Percentiles rank a stretch among this genome's conserved stretches.
phyloP scores from a whole-genome alignment of 2,888 invertebrate species.

The Trachelus iudaicus region DNA sequence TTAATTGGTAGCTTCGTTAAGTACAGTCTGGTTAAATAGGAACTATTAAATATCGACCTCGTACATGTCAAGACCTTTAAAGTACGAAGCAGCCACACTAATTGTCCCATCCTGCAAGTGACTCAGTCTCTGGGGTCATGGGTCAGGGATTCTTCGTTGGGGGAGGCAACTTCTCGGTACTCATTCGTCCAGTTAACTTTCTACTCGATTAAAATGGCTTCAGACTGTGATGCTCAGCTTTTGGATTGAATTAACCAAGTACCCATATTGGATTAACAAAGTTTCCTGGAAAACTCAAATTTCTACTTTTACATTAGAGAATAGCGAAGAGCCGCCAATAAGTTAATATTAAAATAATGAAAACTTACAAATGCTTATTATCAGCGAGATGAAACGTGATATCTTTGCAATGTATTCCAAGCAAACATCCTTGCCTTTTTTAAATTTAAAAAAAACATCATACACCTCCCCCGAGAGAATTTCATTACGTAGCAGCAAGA shows the following conservation, averaged over 20 bases:
- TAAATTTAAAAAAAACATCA: background rate
- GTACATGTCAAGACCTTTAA: constrained; percentile 48
- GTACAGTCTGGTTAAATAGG: background rate
- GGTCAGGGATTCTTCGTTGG: constrained; percentile 28
- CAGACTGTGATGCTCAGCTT: background rate
- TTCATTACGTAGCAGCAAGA: background rate
- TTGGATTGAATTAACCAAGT: background rate
- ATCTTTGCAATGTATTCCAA: background rate
- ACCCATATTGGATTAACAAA: background rate
- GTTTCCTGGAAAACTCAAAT: background rate
- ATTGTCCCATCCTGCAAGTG: constrained; percentile 55
- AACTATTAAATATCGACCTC: constrained; percentile 16
- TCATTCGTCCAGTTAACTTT: background rate
- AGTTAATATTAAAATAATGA: background rate
- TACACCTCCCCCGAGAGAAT: background rate
- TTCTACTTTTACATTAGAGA: background rate
- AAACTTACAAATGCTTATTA: background rate
- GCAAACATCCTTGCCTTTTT: background rate
- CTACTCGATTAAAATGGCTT: background rate
- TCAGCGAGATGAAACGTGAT: background rate
- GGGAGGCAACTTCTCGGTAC: background rate
- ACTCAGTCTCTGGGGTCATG: constrained; percentile 42
- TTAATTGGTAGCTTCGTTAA: background rate
- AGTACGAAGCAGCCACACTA: constrained; percentile 49
- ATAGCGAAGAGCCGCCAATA: background rate